phyloP scores from a whole-genome alignment of 1,140 invertebrate species.

The Lepidotrigona ventralis region DNA sequence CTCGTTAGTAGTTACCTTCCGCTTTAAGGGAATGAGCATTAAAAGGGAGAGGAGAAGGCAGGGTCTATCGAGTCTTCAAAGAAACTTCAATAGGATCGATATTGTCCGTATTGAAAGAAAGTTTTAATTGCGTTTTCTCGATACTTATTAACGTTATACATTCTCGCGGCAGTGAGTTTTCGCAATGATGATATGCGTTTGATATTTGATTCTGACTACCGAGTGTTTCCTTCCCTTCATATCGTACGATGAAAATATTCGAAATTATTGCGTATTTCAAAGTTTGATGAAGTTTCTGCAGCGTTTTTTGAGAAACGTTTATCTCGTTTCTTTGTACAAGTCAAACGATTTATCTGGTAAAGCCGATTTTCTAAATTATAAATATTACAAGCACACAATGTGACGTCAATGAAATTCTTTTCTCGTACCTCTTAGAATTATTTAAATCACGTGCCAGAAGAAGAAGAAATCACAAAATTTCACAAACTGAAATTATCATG shows the following conservation, averaged over 20 bases:
- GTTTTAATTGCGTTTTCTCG: slow-evolving; percentile 21
- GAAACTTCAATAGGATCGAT: slow-evolving; percentile 10
- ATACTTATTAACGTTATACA: neutral
- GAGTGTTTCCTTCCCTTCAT: too few species aligned
- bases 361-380: too few species aligned
- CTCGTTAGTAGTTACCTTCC: slow-evolving; percentile 54
- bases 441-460: neutral
- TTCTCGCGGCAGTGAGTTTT: neutral
- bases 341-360: neutral
- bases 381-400: too few species aligned
- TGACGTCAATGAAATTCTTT: too few species aligned
- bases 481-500: neutral
- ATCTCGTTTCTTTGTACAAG: neutral
- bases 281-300: too few species aligned
- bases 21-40: slow-evolving; percentile 13
- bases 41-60: neutral
- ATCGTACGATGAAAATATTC: neutral
- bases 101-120: neutral
- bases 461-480: neutral
- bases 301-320: too few species aligned
- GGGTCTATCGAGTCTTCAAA: slow-evolving; percentile 20
- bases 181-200: neutral
- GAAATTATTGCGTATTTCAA: too few species aligned
- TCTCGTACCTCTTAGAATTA: neutral
- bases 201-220: too few species aligned